A percentile compares a stretch with the other conserved stretches of the same genome.
Evolutionary conservation across 2,797 vertebrate genomes (phyloP).

Genomic region (Hypotaenidia okinawae): DNA sequence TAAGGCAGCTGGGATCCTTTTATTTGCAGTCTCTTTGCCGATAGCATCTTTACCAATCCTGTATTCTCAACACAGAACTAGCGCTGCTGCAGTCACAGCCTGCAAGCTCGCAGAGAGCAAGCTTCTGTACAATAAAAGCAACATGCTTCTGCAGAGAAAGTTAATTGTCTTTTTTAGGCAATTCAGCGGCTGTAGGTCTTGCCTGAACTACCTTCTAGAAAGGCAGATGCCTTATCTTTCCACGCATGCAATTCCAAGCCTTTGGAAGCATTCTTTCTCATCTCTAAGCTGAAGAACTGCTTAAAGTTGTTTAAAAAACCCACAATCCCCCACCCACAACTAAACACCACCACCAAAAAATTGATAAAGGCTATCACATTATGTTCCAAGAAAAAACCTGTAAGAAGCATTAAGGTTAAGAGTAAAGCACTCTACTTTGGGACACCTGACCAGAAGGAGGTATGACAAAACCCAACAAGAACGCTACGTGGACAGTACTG

Average conservation of each 20-base stretch:
- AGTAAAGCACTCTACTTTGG: not conserved
- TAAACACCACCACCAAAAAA: not conserved
- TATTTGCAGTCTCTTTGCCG: not conserved
- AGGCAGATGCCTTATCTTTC: not conserved
- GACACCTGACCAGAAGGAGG: not conserved
- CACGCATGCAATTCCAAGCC: not conserved
- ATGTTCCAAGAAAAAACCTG: not conserved
- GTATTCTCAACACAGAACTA: not conserved
- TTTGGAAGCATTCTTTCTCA: not conserved
- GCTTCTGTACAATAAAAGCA: not conserved
- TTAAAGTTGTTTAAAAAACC: not conserved
- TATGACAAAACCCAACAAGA: not conserved
- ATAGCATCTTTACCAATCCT: not conserved
- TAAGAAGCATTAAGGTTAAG: not conserved
- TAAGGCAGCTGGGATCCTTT: not conserved
- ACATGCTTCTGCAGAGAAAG: not conserved
- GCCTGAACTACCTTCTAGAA: not conserved
- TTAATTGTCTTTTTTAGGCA: not conserved
- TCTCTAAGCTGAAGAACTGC: not conserved
- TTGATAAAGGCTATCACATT: not conserved
- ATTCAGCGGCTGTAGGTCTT: not conserved
- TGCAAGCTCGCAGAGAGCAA: not conserved
- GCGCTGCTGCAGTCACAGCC: not conserved
- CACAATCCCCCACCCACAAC: not conserved
- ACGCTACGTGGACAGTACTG: not conserved